Evolutionary conservation across 1,140 invertebrate species (phyloP), one percentile per base, ranked within the genome.

Genomic region (Pseudobourletiella spinata): DNA sequence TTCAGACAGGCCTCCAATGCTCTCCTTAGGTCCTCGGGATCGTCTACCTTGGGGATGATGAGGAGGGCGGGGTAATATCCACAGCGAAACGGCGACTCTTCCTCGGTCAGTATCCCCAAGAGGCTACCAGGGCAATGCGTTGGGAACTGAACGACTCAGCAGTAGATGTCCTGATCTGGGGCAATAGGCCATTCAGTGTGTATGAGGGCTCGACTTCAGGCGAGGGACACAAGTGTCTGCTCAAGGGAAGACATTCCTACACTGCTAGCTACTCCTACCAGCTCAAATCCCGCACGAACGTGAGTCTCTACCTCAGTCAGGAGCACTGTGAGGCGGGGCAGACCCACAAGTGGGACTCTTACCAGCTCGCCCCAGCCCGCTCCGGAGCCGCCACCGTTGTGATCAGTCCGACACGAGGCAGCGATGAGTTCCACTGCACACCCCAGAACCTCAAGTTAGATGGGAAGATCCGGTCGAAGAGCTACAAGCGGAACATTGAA

Each of bases 111-210:
- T 59, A 48, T 50, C 22, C 30, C n/a, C 32, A 39, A 39, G 32
- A 39, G n/a, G 54, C 51, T 25, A 30, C 32, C 15, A 2, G 1
- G 14, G 15, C 30, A 26, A 11, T 0, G 15, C 32, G 46, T n/a
- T 57, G 43, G 43, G 46, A 28, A 4, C 28, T 57, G 22, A 25
- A 56, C n/a, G 55, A 57, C 39, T 56, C 59, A 14, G 35, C 52
- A n/a, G n/a, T 66, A 2, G 57, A 60, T 35, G 39, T 63, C 8
- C 29, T 66, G 1, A 54, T 60, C 3, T 66, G 65, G 65, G 65
- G 61, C 2, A 35, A 22, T 3, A 51, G 4, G 2, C 20, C 48
- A 6, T 50, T 32, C 22, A 48, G 43, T 3, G 20, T 50, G 4
- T 15, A 48, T 18, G 43, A 48, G 32, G 25, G 32, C 24, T 43